These are phyloP conservation scores for Okapia johnstoni DNA, from an alignment of 2,113 vertebrate species.

Conservation along the genomic window DNA sequence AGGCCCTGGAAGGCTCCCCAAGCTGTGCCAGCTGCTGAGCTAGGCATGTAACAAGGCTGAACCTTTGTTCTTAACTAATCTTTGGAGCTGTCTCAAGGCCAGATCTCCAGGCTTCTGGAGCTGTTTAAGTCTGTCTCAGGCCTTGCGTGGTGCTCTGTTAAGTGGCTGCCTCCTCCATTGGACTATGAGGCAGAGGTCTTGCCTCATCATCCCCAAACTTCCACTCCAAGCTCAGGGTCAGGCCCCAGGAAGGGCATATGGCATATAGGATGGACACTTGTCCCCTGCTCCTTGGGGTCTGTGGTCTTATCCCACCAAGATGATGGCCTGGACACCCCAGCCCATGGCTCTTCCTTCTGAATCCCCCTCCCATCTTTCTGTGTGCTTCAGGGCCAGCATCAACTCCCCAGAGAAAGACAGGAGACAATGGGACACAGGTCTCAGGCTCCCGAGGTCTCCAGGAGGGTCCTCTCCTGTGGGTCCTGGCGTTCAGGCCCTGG, in stretches of 20 bases:
- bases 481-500: not conserved
- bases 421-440: not conserved
- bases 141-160: fast-evolving
- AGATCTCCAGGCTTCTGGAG: not conserved
- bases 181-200: not conserved
- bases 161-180: not conserved
- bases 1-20: not conserved
- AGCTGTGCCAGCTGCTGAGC: not conserved
- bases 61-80: fast-evolving
- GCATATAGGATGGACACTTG: fast-evolving
- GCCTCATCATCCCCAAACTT: no score
- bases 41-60: fast-evolving
- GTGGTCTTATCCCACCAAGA: not conserved
- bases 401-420: not conserved
- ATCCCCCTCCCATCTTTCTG: not conserved
- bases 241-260: not conserved
- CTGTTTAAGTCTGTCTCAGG: fast-evolving
- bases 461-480: no score
- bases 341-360: not conserved
- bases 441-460: no score
- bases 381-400: not conserved
- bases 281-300: not conserved
- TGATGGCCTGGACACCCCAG: no score
- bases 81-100: not conserved
- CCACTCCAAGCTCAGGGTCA: fast-evolving